These are phyloP conservation scores for Sussaba pulchella DNA, from an alignment of 2,888 invertebrate genomes.

Conservation along the genomic window DNA sequence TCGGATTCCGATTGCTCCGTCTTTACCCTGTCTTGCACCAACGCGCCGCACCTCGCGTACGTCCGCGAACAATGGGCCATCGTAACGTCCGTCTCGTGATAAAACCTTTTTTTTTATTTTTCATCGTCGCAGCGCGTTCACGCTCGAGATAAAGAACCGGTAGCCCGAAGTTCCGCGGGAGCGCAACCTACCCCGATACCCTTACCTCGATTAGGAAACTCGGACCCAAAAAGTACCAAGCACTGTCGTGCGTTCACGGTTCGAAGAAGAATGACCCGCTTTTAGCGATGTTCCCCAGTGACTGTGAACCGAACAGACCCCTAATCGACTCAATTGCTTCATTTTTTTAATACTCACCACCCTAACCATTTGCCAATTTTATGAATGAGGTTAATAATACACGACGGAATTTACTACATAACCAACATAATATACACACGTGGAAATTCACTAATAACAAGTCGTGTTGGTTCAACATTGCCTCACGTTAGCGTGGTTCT, in stretches of 20 bases:
- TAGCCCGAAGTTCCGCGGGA: conserved; percentile 34
- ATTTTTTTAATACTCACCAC: conserved; percentile 21
- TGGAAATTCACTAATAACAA: too few relatives aligned
- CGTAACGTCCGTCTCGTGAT: conserved; percentile 55
- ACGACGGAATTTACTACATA: not conserved
- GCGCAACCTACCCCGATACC: conserved; percentile 19
- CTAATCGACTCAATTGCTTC: conserved; percentile 24
- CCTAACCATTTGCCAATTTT: not conserved
- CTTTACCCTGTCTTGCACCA: conserved; percentile 23
- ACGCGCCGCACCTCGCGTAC: conserved; percentile 2
- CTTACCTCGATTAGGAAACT: conserved; percentile 11
- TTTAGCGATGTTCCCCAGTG: conserved; percentile 23
- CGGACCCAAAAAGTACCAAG: conserved; percentile 26
- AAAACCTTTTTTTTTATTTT: conserved; percentile 64
- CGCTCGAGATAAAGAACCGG: conserved; percentile 58
- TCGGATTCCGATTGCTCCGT: conserved; percentile 41
- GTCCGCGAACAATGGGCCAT: conserved; percentile 61
- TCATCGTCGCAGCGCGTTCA: conserved; percentile 38
- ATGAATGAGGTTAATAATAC: not conserved
- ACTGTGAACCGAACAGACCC: conserved; percentile 14
- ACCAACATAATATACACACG: too few relatives aligned
- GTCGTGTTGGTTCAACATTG: too few relatives aligned
- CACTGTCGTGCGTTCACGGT: conserved; percentile 15
- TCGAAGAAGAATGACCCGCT: conserved; percentile 40
- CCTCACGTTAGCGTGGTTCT: too few relatives aligned